Base-by-base conservation (phyloP, 1,140 invertebrate genomes). In the Brachionus rubens region DNA sequence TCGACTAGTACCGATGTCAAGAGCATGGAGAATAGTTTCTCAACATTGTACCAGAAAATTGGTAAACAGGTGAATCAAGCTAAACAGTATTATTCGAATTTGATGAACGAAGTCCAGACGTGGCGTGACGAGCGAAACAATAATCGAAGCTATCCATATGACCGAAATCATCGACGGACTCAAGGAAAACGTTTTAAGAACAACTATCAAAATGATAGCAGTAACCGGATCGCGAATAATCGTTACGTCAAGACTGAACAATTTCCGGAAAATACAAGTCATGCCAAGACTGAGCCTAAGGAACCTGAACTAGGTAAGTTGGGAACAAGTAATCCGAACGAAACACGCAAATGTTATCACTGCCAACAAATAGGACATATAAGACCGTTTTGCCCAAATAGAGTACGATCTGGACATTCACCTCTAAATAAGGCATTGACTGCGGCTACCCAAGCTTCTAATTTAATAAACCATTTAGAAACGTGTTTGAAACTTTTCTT, bases 391-490 rank as follows among this genome's bases (percentile, higher is more conserved):
- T 59, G 54, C 30, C 54, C 54, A 30, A 33, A 36, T 28, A 10
- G 33, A 59, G 30, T 59, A 0, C 28, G 30, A 33, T 59, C 54
- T 30, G 33, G 26, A 2, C 10, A 21, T 21, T 52, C n/a, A n/a
- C n/a, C n/a, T n/a, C n/a, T n/a, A n/a, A n/a, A n/a, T n/a, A n/a
- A n/a, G n/a, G n/a, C n/a, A 9, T 26, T 52, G 47, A 48, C 47
- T 4, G 4, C 3, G 1, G 47, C 47, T 48, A 48, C 16, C 47
- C 47, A 48, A 21, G 16, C 24, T n/a, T 48, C 47, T 0, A 30
- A 54, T 54, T 54, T 54, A 54, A 54, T 54, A 54, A 54, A 54
- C 26, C 21, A 26, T 54, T 54, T 54, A 30, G 50, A 54, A 54
- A 30, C 26, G 3, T 54, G 50, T 54, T 24, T 24, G 50, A 54